These are phyloP conservation scores for Drosophila colorata DNA, from an alignment of 2,888 invertebrate genomes.

Conservation along the genomic window DNA sequence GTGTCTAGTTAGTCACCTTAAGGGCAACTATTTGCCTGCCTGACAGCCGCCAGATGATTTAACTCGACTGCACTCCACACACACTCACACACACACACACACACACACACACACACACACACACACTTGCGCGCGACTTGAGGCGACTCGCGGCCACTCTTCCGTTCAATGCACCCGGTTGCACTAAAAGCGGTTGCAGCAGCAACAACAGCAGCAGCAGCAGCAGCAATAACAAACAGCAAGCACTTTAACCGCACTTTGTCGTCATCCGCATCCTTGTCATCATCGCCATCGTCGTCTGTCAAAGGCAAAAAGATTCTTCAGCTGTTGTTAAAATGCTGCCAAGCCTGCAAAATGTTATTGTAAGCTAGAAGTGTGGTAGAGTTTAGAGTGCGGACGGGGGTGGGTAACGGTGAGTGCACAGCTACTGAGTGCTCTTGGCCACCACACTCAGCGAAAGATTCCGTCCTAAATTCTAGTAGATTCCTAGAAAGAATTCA, in stretches of 20 bases:
- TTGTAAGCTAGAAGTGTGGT: constrained; percentile 6
- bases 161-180: constrained; percentile 56
- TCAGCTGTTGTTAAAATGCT: constrained; percentile 40
- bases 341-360: constrained; percentile 37
- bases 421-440: constrained; percentile 36
- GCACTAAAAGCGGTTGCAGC: constrained; percentile 46
- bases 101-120: not conserved
- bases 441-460: constrained; percentile 1
- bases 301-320: constrained; percentile 56
- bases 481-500: too few species aligned
- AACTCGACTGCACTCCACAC: constrained; percentile 26
- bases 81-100: constrained; percentile 3
- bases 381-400: not conserved
- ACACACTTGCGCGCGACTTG: not conserved
- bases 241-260: constrained; percentile 58
- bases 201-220: constrained; percentile 13
- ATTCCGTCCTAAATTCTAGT: too few species aligned
- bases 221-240: constrained; percentile 25
- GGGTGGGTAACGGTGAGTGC: not conserved
- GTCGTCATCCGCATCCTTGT: constrained; percentile 59
- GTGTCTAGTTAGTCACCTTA: constrained; percentile 56
- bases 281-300: constrained; percentile 45
- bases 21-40: constrained; percentile 53
- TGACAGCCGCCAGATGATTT: constrained; percentile 44
- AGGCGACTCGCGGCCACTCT: constrained; percentile 29